A percentile compares a stretch with the other conserved stretches of the same genome.
Evolutionary conservation across 2,113 vertebrate genomes (phyloP).

Genomic region (Rhinolophus ferrumequinum): DNA sequence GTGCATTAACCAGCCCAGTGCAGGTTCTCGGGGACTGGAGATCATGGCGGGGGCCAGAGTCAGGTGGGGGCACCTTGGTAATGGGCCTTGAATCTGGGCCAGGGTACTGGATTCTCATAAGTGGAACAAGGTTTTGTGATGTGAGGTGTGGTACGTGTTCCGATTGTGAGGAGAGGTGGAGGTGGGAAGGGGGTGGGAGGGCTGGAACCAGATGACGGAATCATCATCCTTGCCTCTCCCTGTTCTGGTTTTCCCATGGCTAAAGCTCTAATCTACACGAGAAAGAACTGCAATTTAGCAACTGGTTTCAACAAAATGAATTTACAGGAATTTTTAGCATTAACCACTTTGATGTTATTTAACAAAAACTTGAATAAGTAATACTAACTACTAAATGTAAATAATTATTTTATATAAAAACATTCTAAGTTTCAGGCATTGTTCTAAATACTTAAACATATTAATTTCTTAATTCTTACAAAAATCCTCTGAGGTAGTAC

Average conservation of each 20-base stretch:
- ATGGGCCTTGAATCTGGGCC: background rate
- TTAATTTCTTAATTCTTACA: background rate
- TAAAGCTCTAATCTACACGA: background rate
- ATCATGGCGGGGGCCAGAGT: too few relatives aligned
- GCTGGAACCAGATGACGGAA: background rate
- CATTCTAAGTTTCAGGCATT: background rate
- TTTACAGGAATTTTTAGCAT: background rate
- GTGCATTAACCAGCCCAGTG: background rate
- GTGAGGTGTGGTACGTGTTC: background rate
- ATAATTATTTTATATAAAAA: background rate
- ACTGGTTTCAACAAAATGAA: background rate
- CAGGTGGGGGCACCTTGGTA: background rate
- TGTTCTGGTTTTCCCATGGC: background rate
- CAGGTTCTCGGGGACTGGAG: background rate
- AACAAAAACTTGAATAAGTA: conserved; percentile 16
- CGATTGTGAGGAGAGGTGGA: background rate
- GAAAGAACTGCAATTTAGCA: background rate
- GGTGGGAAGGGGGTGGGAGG: background rate
- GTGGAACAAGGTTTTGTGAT: background rate
- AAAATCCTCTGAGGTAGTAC: background rate
- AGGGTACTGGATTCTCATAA: background rate
- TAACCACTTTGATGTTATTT: background rate
- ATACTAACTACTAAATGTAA: background rate
- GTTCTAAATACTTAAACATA: background rate
- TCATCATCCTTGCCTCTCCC: background rate